A percentile compares a stretch with the other conserved stretches of the same genome.
Evolutionary conservation across 2,888 invertebrate genomes (phyloP).

Genomic region (Xestia rhomboidea): DNA sequence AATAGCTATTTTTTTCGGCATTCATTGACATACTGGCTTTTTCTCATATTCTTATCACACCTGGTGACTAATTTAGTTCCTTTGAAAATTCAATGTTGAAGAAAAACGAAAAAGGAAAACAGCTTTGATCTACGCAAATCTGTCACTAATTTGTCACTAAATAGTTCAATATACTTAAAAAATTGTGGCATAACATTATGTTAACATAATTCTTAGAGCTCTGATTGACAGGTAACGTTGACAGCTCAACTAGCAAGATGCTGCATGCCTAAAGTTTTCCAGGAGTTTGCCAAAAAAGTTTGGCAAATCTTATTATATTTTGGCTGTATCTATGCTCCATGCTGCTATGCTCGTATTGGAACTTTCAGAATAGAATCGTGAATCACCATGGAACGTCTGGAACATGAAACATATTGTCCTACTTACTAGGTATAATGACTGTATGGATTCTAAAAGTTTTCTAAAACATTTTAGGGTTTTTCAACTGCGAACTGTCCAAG

Average conservation of each 20-base stretch:
- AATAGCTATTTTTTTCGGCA: neutral
- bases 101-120: neutral
- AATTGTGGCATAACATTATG: neutral
- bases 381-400: slow-evolving; percentile 24
- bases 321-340: neutral
- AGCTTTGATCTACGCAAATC: slow-evolving; percentile 16
- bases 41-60: neutral
- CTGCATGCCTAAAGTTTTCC: neutral
- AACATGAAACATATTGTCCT: slow-evolving; percentile 1
- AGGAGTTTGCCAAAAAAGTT: slow-evolving; percentile 22
- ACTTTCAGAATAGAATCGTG: slow-evolving; percentile 37
- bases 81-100: neutral
- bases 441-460: slow-evolving; percentile 1
- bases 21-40: neutral
- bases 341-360: slow-evolving; percentile 13
- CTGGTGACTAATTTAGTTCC: neutral
- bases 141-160: slow-evolving; percentile 23
- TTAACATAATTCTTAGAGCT: slow-evolving; percentile 4
- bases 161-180: neutral
- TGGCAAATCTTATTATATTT: slow-evolving; percentile 15
- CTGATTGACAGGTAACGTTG: slow-evolving; percentile 31
- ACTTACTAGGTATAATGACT: neutral
- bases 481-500: neutral
- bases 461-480: neutral
- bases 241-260: slow-evolving; percentile 20